phyloP scores from a whole-genome alignment of 53 echinoderm and acorn worm species.

The Mesocentrotus franciscanus region DNA sequence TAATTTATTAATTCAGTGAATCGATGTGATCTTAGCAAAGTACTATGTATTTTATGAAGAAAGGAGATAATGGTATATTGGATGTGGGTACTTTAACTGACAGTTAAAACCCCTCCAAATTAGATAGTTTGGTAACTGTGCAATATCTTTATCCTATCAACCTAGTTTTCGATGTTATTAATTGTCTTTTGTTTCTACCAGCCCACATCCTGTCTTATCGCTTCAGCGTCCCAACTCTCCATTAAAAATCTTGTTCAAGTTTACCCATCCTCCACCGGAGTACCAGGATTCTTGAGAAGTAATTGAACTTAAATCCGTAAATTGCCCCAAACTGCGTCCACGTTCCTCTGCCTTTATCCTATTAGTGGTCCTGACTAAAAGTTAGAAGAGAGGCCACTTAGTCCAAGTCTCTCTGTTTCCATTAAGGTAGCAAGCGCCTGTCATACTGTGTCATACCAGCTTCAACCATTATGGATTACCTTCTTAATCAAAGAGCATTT shows the following conservation, averaged over 20 bases:
- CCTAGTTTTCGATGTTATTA: conserved; percentile 43
- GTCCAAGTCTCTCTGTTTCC: conserved; percentile 42
- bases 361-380: conserved; percentile 33
- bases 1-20: too few relatives aligned
- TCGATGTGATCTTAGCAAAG: too few relatives aligned
- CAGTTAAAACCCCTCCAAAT: neutral
- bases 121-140: neutral
- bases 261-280: neutral
- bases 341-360: conserved; percentile 54
- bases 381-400: conserved; percentile 24
- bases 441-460: conserved; percentile 30
- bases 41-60: neutral
- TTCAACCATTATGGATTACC: conserved; percentile 50
- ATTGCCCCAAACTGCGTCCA: conserved; percentile 63
- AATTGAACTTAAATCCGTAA: conserved; percentile 70
- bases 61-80: neutral
- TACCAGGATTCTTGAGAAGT: conserved; percentile 45
- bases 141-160: conserved; percentile 38
- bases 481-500: conserved; percentile 66
- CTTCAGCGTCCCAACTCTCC: neutral
- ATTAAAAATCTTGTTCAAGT: conserved; percentile 8
- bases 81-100: too few relatives aligned
- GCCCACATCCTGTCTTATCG: neutral
- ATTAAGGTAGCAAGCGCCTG: conserved; percentile 32
- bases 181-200: conserved; percentile 1